phyloP scores from a whole-genome alignment of 1,140 invertebrate species.

The Pachypeltis micranthus region DNA sequence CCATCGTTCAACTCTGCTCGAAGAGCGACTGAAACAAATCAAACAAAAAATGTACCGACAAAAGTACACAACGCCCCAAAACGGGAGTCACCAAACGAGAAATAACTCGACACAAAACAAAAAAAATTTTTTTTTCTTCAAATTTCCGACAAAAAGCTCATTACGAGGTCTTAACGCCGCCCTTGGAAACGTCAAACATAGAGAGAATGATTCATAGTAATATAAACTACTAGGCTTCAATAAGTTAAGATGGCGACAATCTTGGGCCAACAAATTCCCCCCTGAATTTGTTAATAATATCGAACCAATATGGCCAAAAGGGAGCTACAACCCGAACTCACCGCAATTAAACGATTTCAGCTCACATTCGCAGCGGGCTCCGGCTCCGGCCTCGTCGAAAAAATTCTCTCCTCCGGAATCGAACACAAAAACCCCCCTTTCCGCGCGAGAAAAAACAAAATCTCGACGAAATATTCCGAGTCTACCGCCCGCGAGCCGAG shows the following conservation, averaged over 20 bases:
- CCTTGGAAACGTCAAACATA: too few species aligned
- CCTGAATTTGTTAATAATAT: constrained; percentile 18
- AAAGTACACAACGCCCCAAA: background rate
- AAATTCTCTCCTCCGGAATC: too few species aligned
- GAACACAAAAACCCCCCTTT: too few species aligned
- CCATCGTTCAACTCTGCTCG: background rate
- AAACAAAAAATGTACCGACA: background rate
- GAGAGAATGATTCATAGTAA: too few species aligned
- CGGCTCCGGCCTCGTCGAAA: too few species aligned
- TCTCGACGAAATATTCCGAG: background rate
- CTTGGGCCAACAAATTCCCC: constrained; percentile 19
- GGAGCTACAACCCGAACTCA: background rate
- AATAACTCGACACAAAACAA: background rate
- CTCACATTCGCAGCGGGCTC: background rate
- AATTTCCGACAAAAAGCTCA: background rate
- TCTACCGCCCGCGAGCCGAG: background rate
- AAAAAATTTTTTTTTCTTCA: background rate
- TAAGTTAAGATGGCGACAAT: constrained; percentile 23
- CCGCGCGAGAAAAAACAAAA: constrained; percentile 1
- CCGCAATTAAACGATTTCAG: background rate
- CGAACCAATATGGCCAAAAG: constrained; percentile 8
- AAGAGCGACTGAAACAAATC: background rate
- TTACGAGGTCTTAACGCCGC: background rate
- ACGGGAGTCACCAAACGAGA: background rate
- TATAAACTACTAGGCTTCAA: constrained; percentile 18